These are phyloP conservation scores for Acanthisitta chloris DNA, from an alignment of 2,113 vertebrate species.

Conservation along the genomic window DNA sequence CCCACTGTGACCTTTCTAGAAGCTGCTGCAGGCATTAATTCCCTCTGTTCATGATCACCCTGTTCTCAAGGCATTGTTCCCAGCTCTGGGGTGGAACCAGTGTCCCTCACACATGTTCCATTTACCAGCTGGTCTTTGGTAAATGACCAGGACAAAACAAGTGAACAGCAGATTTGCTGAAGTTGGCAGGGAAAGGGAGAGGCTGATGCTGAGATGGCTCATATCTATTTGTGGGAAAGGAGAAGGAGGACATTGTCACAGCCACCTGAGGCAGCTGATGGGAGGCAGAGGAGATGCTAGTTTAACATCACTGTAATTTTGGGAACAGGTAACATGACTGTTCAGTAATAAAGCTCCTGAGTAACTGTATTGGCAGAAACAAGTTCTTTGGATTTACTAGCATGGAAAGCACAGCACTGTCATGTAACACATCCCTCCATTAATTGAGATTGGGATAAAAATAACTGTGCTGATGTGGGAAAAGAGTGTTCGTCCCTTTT, in stretches of 20 bases:
- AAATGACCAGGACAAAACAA: accelerated
- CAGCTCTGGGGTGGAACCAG: background rate
- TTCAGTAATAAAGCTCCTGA: background rate
- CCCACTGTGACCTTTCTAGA: background rate
- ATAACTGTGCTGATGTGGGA: background rate
- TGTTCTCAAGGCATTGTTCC: background rate
- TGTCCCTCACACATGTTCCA: background rate
- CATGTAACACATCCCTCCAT: background rate
- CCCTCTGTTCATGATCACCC: accelerated
- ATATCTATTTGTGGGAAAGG: accelerated
- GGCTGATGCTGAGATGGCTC: background rate
- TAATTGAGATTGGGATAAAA: background rate
- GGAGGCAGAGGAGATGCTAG: accelerated
- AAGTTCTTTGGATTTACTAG: background rate
- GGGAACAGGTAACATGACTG: background rate
- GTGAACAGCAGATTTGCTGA: background rate
- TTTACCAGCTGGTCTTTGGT: background rate
- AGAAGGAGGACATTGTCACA: accelerated
- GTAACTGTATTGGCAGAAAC: background rate
- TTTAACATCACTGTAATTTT: background rate
- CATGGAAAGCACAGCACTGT: background rate
- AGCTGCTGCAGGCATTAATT: background rate
- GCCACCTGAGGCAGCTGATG: background rate
- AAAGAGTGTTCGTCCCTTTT: background rate
- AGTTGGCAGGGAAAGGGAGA: background rate